phyloP scores from a whole-genome alignment of 1,140 invertebrate species.

The Scaptomyza montana region DNA sequence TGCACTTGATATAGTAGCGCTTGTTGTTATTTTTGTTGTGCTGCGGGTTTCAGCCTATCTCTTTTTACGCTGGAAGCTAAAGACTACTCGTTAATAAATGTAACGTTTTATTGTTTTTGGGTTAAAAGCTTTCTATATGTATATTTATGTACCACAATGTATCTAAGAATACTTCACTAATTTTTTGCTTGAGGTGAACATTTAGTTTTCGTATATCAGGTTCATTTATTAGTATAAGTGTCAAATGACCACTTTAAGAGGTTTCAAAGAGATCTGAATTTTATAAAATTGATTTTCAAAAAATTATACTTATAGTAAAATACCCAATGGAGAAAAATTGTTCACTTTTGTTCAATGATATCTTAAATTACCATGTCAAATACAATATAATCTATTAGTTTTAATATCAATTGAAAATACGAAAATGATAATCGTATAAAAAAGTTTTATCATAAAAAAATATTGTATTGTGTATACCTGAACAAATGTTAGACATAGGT shows the following conservation, averaged over 20 bases:
- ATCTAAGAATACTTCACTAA: constrained; percentile 22
- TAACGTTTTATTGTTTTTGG: constrained; percentile 42
- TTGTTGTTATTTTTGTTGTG: constrained; percentile 94
- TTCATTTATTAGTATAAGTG: constrained; percentile 28
- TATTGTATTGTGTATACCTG: constrained; percentile 22
- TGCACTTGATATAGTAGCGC: constrained; percentile 91
- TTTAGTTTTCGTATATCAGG: constrained; percentile 10
- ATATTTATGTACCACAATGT: constrained; percentile 23
- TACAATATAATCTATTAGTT: constrained; percentile 3
- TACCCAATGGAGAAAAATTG: constrained; percentile 5
- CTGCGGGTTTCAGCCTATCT: constrained; percentile 94
- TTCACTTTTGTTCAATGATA: background rate
- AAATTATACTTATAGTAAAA: constrained; percentile 5
- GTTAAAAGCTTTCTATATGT: constrained; percentile 67
- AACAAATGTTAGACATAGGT: constrained; percentile 30
- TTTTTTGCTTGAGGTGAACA: constrained; percentile 9
- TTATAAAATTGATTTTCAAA: constrained; percentile 4
- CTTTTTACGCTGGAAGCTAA: constrained; percentile 95
- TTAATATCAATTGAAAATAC: constrained; percentile 12
- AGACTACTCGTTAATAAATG: constrained; percentile 87
- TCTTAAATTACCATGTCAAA: background rate
- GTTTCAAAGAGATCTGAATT: constrained; percentile 25
- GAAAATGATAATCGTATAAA: constrained; percentile 4
- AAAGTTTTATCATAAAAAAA: background rate
- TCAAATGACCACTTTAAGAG: constrained; percentile 17